These are phyloP conservation scores for Ammodytes dubius DNA, from an alignment of 2,113 vertebrate genomes.

Conservation along the genomic window DNA sequence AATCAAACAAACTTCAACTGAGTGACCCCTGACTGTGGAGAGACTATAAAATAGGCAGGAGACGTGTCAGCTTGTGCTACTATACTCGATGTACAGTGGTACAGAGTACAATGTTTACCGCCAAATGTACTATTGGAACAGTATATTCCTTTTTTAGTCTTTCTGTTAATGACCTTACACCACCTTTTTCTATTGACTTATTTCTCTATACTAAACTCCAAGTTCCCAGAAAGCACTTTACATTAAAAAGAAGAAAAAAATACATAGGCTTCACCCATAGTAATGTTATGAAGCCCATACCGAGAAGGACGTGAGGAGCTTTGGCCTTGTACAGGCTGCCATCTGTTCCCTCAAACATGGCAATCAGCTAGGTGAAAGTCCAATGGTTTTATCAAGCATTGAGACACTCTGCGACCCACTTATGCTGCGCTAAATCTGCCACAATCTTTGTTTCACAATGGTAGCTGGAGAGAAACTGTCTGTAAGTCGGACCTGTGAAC, in stretches of 20 bases:
- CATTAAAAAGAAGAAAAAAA: background rate
- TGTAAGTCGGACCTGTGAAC: background rate
- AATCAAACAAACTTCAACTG: conserved; percentile 33
- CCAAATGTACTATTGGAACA: background rate
- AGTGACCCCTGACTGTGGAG: conserved; percentile 16
- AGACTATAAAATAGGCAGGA: background rate
- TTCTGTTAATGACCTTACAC: background rate
- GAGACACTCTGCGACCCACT: conserved; percentile 60
- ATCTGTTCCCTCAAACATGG: conserved; percentile 50
- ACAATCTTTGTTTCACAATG: conserved; percentile 27
- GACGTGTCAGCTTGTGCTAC: background rate
- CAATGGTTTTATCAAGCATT: conserved; percentile 70
- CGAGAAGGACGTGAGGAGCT: background rate
- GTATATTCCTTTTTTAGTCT: background rate
- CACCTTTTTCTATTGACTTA: background rate
- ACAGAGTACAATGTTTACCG: too few relatives aligned
- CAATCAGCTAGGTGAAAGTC: conserved; percentile 80
- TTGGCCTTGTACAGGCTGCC: background rate
- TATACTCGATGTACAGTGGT: background rate
- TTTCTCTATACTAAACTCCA: background rate
- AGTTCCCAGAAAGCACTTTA: background rate
- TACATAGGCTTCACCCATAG: background rate
- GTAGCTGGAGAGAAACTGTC: background rate
- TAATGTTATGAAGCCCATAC: background rate
- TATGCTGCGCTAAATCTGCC: conserved; percentile 10